Evolutionary conservation across 2,888 invertebrate genomes (phyloP).

Genomic region (Thera obeliscata): DNA sequence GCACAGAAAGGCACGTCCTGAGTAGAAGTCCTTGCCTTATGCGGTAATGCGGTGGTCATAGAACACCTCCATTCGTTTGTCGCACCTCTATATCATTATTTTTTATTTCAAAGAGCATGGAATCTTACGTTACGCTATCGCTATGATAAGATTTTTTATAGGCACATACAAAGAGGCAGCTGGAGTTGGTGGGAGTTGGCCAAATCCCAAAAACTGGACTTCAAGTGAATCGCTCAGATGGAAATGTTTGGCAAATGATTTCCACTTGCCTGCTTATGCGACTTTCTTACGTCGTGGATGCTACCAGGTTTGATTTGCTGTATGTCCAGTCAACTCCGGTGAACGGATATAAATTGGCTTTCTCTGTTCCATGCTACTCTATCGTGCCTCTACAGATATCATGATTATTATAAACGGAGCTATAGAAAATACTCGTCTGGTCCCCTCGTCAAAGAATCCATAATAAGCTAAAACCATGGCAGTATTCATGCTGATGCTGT

Average conservation of each 20-base stretch:
- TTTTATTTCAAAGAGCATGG: no score
- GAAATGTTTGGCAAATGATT: slow-evolving; percentile 11
- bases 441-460: no score
- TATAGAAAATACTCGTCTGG: no score
- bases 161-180: background rate
- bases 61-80: no score
- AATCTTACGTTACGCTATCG: background rate
- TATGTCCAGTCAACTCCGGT: background rate
- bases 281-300: slow-evolving; percentile 9
- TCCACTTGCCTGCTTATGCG: background rate
- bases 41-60: no score
- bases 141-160: background rate
- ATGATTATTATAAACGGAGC: no score
- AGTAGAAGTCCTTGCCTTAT: no score
- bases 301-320: slow-evolving; percentile 1
- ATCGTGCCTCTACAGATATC: background rate
- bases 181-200: background rate
- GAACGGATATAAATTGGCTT: background rate
- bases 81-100: no score
- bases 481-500: no score
- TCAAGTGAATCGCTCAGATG: slow-evolving; percentile 4
- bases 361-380: background rate
- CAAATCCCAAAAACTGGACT: background rate
- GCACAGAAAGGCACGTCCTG: no score
- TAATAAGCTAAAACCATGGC: no score